Percentiles rank a stretch among this genome's conserved stretches.
phyloP scores from a whole-genome alignment of 2,797 vertebrate genomes.

The Enteromius fasciolatus region DNA sequence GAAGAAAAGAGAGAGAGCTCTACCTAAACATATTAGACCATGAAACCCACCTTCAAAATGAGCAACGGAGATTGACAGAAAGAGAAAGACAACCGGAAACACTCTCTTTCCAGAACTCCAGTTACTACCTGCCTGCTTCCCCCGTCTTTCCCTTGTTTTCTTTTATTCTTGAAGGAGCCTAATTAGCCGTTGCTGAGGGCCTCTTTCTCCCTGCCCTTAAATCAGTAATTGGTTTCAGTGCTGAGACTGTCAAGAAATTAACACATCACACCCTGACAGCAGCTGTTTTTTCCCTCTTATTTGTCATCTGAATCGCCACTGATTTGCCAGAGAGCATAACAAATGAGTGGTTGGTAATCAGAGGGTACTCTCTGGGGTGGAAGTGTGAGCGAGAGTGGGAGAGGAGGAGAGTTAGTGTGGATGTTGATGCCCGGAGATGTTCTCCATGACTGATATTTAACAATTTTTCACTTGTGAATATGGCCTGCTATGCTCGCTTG shows the following conservation, averaged over 20 bases:
- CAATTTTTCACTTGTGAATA: conserved; percentile 22
- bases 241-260: conserved; percentile 99
- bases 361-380: conserved; percentile 79
- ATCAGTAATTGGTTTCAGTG: conserved; percentile 99
- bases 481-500: neutral
- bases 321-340: conserved; percentile 95
- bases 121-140: conserved; percentile 83
- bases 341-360: conserved; percentile 98
- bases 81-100: conserved; percentile 29
- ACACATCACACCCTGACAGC: conserved; percentile 99
- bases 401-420: conserved; percentile 22
- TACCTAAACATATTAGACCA: conserved; percentile 3
- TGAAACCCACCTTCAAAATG: conserved; percentile 3
- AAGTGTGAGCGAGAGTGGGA: conserved; percentile 33
- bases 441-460: conserved; percentile 73
- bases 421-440: conserved; percentile 38
- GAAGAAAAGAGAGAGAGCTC: conserved; percentile 6
- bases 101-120: conserved; percentile 67
- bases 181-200: conserved; percentile 95
- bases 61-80: conserved; percentile 43
- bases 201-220: conserved; percentile 96
- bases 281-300: conserved; percentile 94
- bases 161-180: conserved; percentile 97
- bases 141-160: conserved; percentile 82
- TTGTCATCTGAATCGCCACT: conserved; percentile 93